Percentiles rank a stretch among this genome's conserved stretches.
Evolutionary conservation across 2,888 invertebrate genomes (phyloP).

Genomic region (Ethmia dodecea): DNA sequence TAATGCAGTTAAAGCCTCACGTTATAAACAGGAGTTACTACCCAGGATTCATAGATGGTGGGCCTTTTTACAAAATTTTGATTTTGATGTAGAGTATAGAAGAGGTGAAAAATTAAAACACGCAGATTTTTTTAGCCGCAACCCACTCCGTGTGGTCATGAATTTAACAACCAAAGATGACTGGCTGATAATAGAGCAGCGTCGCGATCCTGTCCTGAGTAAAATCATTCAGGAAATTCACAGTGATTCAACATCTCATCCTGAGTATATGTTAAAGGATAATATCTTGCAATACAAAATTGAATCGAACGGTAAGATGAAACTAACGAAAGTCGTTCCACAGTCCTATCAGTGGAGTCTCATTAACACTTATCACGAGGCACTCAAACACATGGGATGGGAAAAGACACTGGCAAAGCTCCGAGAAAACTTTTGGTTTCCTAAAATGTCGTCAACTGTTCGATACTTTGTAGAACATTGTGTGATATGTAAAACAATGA

Average conservation of each 20-base stretch:
- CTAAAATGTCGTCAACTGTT: constrained; percentile 5
- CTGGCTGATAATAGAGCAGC: constrained; percentile 5
- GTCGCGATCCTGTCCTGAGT: constrained; percentile 12
- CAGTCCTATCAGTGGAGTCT: not conserved
- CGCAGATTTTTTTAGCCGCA: constrained; percentile 1
- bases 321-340: not conserved
- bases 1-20: not conserved
- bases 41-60: constrained; percentile 3
- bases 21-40: not conserved
- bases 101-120: constrained; percentile 4
- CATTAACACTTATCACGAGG: constrained; percentile 3
- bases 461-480: constrained; percentile 4
- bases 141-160: constrained; percentile 1
- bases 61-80: constrained; percentile 2
- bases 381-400: not conserved
- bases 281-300: not conserved
- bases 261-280: not conserved
- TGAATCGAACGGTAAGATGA: not conserved
- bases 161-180: too few relatives aligned
- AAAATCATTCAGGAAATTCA: constrained; percentile 6
- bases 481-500: not conserved
- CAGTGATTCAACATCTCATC: not conserved
- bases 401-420: not conserved
- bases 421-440: not conserved
- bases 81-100: constrained; percentile 6